Conservation (phyloP, 2,888 invertebrate species). For the Nomada hirtipes region DNA sequence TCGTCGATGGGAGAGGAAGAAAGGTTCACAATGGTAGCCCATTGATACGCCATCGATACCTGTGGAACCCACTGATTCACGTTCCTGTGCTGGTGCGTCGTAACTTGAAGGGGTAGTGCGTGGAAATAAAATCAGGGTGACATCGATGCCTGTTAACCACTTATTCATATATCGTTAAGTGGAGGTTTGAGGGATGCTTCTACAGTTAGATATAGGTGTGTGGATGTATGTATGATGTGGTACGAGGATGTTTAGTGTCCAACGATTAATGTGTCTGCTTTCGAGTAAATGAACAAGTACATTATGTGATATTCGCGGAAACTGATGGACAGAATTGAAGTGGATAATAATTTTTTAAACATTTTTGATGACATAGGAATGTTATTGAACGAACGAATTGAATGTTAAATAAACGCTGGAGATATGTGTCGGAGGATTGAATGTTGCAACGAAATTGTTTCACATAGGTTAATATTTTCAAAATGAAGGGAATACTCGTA, state of each 20-base stretch:
- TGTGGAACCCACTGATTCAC: slow-evolving; percentile 53
- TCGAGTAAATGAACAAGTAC: too few species aligned
- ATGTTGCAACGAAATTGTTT: too few species aligned
- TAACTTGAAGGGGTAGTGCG: slow-evolving; percentile 54
- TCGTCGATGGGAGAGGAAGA: slow-evolving; percentile 25
- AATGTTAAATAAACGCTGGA: too few species aligned
- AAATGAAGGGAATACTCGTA: too few species aligned
- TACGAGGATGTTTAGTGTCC: too few species aligned
- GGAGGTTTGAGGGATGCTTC: not conserved
- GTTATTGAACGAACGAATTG: too few species aligned
- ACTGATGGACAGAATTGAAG: too few species aligned
- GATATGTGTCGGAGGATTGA: too few species aligned
- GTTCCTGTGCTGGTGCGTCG: slow-evolving; percentile 31
- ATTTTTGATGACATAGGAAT: too few species aligned
- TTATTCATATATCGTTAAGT: slow-evolving; percentile 18
- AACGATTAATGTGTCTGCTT: not conserved
- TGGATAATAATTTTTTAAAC: too few species aligned
- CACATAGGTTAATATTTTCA: too few species aligned
- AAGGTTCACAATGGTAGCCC: slow-evolving; percentile 60
- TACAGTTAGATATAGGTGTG: not conserved
- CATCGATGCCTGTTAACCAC: slow-evolving; percentile 51
- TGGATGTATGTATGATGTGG: not conserved
- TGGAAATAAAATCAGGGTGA: slow-evolving; percentile 46
- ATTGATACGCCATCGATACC: slow-evolving; percentile 72
- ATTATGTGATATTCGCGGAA: too few species aligned